phyloP scores from a whole-genome alignment of 2,888 invertebrate genomes.

The Tenthredo mesomela region DNA sequence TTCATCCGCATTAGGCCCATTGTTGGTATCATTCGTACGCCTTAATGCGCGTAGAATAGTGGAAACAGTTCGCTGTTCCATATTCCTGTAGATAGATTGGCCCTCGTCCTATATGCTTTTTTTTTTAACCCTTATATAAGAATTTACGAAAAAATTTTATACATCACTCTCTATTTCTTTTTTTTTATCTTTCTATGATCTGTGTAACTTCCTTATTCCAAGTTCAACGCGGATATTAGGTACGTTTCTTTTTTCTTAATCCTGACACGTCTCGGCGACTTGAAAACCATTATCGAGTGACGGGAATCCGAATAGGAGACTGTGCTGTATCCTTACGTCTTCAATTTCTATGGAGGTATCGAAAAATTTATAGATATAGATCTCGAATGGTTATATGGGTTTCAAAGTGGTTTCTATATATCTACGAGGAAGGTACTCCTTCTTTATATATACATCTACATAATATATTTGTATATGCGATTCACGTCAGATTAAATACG shows the following conservation, averaged over 20 bases:
- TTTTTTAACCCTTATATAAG: neutral
- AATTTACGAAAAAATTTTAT: neutral
- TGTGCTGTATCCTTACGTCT: conserved; percentile 1
- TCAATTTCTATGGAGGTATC: neutral
- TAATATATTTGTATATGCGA: neutral
- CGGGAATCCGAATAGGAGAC: neutral
- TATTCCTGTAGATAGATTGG: conserved; percentile 24
- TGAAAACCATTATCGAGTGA: conserved; percentile 33
- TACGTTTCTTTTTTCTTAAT: neutral
- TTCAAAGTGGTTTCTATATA: neutral
- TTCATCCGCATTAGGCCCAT: conserved; percentile 63
- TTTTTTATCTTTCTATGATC: neutral
- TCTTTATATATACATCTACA: neutral
- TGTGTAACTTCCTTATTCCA: neutral
- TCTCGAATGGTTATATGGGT: neutral
- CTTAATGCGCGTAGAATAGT: conserved; percentile 41
- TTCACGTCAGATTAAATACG: conserved; percentile 42
- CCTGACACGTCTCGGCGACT: conserved; percentile 12
- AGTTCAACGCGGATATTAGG: neutral
- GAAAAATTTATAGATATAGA: neutral
- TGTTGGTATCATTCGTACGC: conserved; percentile 55
- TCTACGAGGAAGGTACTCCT: neutral
- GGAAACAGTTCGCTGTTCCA: conserved; percentile 37
- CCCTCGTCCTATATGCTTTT: neutral
- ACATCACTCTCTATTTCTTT: neutral